phyloP scores from a whole-genome alignment of 1,140 invertebrate species.

The Ceratosolen fusciceps region DNA sequence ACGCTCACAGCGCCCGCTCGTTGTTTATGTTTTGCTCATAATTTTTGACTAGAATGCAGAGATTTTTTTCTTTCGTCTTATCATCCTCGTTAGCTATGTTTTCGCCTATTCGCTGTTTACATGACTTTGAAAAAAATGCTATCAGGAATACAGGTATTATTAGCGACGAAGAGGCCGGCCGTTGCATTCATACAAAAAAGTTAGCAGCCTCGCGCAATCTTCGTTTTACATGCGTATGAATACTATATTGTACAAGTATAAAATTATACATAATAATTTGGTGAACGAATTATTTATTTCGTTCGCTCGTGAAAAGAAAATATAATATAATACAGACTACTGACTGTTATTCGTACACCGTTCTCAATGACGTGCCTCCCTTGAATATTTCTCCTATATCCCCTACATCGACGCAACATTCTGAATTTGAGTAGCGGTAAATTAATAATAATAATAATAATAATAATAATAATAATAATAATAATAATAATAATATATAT shows the following conservation, averaged over 20 bases:
- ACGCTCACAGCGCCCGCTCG: constrained; percentile 49
- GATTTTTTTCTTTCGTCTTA: constrained; percentile 26
- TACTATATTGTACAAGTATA: constrained; percentile 8
- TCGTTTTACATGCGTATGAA: not conserved
- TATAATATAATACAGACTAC: not conserved
- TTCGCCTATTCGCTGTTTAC: constrained; percentile 1
- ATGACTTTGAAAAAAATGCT: constrained; percentile 9
- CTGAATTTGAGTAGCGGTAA: not conserved
- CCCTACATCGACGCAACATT: not conserved
- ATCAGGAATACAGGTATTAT: not conserved
- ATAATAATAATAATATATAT: too few relatives aligned
- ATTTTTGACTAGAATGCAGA: constrained; percentile 53
- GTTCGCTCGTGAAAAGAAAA: constrained; percentile 1
- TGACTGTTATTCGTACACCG: not conserved
- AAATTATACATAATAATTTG: constrained; percentile 9
- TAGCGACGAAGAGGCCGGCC: not conserved
- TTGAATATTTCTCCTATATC: not conserved
- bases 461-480: too few relatives aligned
- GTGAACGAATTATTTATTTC: constrained; percentile 32
- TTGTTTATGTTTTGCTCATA: constrained; percentile 17
- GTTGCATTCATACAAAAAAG: constrained; percentile 20
- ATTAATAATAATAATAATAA: too few relatives aligned
- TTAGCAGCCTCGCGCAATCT: not conserved
- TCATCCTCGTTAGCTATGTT: constrained; percentile 10
- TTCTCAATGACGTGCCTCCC: not conserved